Conservation (phyloP, 2,113 vertebrate genomes). For the Phrynosoma platyrhinos region DNA sequence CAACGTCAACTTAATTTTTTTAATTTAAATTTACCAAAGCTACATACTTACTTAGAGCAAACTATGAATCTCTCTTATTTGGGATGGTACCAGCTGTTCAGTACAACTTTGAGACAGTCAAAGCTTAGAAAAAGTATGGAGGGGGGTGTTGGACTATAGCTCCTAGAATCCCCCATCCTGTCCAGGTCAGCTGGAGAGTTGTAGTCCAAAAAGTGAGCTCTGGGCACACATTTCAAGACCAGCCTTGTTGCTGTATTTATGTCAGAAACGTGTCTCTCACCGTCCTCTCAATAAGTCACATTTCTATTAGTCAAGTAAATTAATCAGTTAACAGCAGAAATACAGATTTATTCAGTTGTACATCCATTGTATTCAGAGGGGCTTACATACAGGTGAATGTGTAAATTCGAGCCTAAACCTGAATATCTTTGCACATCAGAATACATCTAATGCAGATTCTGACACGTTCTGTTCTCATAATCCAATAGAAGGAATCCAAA, state of each 20-base stretch:
- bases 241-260: background rate
- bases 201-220: background rate
- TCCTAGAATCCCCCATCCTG: no score
- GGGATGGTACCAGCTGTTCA: background rate
- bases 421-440: background rate
- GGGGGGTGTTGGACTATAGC: no score
- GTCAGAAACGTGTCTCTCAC: no score
- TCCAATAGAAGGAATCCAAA: background rate
- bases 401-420: background rate
- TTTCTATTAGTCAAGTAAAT: no score
- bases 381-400: background rate
- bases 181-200: background rate
- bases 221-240: background rate
- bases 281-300: background rate
- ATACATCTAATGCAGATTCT: background rate
- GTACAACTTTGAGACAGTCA: no score
- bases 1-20: background rate
- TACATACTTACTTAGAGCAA: background rate
- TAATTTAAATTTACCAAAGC: background rate
- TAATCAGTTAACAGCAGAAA: no score
- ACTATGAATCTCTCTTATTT: background rate
- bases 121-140: no score
- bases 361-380: background rate
- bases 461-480: background rate
- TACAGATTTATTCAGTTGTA: background rate